phyloP scores from a whole-genome alignment of 2,797 vertebrate genomes.

The Mus caroli region DNA sequence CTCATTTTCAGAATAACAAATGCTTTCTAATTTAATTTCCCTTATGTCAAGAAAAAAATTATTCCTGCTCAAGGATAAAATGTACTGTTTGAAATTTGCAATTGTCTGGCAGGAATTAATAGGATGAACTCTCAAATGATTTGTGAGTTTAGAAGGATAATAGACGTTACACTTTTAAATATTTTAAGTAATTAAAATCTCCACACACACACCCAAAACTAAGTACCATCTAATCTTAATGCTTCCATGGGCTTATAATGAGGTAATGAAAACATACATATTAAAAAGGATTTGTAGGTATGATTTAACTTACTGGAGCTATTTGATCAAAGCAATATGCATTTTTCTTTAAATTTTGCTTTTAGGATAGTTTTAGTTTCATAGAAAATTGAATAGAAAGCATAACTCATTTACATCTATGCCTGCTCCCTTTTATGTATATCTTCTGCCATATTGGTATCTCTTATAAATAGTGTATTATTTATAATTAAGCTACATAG shows the following conservation, averaged over 20 bases:
- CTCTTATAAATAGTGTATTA: not conserved
- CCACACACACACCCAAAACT: not conserved
- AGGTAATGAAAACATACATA: not conserved
- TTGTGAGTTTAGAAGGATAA: not conserved
- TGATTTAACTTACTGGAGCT: not conserved
- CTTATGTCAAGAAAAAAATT: slow-evolving; percentile 6
- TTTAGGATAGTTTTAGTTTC: not conserved
- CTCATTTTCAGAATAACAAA: slow-evolving; percentile 7
- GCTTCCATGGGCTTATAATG: not conserved
- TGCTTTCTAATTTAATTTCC: slow-evolving; percentile 52
- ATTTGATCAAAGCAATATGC: not conserved
- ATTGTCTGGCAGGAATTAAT: not conserved
- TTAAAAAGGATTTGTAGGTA: not conserved
- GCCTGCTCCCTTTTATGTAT: not conserved
- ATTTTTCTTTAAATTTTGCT: not conserved
- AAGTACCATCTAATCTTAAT: slow-evolving; percentile 21
- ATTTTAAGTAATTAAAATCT: slow-evolving; percentile 1
- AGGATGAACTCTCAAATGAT: slow-evolving; percentile 44
- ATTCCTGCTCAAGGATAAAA: slow-evolving; percentile 13
- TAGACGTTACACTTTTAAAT: not conserved
- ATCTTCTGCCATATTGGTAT: not conserved
- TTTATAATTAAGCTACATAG: not conserved
- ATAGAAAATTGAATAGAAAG: not conserved
- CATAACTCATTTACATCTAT: not conserved
- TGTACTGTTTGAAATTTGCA: not conserved